phyloP scores from a whole-genome alignment of 2,797 vertebrate species.

The Lacerta agilis region DNA sequence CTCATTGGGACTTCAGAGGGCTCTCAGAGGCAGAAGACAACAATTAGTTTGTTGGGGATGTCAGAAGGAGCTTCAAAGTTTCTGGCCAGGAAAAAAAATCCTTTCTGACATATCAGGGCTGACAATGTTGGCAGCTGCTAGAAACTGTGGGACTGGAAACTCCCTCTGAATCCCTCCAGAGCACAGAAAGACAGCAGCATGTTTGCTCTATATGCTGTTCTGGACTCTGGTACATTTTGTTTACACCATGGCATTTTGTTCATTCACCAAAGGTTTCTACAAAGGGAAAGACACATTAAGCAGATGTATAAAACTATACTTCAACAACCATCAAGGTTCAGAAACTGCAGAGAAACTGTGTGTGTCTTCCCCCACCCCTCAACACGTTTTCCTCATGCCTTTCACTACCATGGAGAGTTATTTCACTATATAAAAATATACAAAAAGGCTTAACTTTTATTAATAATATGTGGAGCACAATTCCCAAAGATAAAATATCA shows the following conservation, averaged over 20 bases:
- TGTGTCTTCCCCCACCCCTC: neutral
- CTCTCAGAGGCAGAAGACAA: slow-evolving; percentile 88
- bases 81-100: slow-evolving; percentile 87
- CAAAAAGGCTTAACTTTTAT: neutral
- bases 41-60: slow-evolving; percentile 96
- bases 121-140: slow-evolving; percentile 88
- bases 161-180: slow-evolving; percentile 68
- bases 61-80: slow-evolving; percentile 91
- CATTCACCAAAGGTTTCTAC: slow-evolving; percentile 49
- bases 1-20: slow-evolving; percentile 93
- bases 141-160: slow-evolving; percentile 74
- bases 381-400: neutral
- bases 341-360: neutral
- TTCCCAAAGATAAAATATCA: slow-evolving; percentile 26
- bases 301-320: neutral
- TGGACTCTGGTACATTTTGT: neutral
- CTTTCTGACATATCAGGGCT: slow-evolving; percentile 91
- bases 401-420: neutral
- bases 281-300: neutral
- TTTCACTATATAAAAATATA: neutral
- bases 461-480: fast-evolving
- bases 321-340: neutral
- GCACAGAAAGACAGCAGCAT: slow-evolving; percentile 71
- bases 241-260: slow-evolving; percentile 13
- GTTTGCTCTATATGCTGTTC: slow-evolving; percentile 76